These are phyloP conservation scores for Eumaeus atala DNA, from an alignment of 1,140 invertebrate species.

Conservation along the genomic window DNA sequence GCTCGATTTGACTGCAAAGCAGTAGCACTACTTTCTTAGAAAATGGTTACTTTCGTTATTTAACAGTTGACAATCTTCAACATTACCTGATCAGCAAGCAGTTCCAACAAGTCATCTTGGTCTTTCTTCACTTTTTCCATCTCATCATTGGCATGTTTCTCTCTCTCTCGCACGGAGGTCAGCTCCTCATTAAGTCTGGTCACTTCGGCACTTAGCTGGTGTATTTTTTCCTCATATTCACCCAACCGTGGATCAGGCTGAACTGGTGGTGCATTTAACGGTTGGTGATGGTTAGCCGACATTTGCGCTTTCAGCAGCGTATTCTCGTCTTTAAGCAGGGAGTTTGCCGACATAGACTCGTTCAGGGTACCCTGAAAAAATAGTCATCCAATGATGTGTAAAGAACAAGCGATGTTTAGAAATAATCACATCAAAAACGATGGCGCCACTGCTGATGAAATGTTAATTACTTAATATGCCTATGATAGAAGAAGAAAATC, in stretches of 20 bases:
- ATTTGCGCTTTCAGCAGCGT: conserved; percentile 87
- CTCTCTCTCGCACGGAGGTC: conserved; percentile 24
- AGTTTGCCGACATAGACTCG: conserved; percentile 82
- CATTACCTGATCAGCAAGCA: conserved; percentile 87
- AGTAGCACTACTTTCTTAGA: too few species aligned
- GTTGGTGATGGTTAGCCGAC: conserved; percentile 32
- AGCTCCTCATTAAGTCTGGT: conserved; percentile 26
- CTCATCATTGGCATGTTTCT: conserved; percentile 52
- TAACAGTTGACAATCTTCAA: too few species aligned
- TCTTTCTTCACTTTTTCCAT: conserved; percentile 86
- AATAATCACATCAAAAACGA: too few species aligned
- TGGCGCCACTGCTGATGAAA: too few species aligned
- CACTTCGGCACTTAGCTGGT: conserved; percentile 29
- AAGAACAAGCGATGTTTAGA: too few species aligned
- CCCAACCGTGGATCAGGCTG: conserved; percentile 21
- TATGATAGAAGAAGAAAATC: too few species aligned
- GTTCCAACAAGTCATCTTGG: conserved; percentile 91
- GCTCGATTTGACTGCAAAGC: too few species aligned
- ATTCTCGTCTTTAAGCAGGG: conserved; percentile 91
- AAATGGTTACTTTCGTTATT: too few species aligned
- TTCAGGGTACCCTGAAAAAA: conserved; percentile 77
- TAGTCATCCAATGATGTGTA: not conserved
- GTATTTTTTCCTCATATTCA: conserved; percentile 32
- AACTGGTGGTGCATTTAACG: not conserved
- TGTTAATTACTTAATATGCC: too few species aligned